Evolutionary conservation across 2,888 invertebrate genomes (phyloP).

Genomic region (Mimas tiliae): DNA sequence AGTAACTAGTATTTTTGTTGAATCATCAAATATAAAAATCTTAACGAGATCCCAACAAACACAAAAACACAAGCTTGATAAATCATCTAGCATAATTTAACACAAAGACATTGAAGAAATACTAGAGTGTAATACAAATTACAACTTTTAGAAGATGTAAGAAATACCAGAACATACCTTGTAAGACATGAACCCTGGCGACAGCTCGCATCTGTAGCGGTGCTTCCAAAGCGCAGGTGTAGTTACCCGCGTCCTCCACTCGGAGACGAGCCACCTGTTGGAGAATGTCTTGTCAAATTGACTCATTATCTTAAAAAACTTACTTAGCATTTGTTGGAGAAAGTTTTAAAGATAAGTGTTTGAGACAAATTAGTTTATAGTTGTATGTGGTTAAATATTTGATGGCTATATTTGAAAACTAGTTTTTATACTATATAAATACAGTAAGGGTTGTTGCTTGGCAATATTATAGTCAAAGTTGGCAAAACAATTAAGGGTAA

Average conservation of each 20-base stretch:
- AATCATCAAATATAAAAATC: too few species aligned
- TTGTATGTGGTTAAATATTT: too few species aligned
- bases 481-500: too few species aligned
- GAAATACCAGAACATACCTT: conserved; percentile 75
- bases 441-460: too few species aligned
- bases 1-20: too few species aligned
- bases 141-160: neutral
- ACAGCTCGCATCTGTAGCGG: conserved; percentile 81
- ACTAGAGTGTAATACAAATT: neutral
- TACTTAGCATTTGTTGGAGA: neutral
- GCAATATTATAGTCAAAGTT: too few species aligned
- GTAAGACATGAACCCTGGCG: conserved; percentile 86
- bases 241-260: conserved; percentile 87
- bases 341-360: conserved; percentile 39
- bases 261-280: conserved; percentile 86
- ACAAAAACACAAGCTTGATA: neutral
- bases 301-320: conserved; percentile 16
- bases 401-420: too few species aligned
- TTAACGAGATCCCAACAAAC: too few species aligned
- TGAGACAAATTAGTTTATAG: neutral
- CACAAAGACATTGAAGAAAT: neutral
- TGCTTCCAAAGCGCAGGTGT: conserved; percentile 87
- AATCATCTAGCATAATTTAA: neutral
- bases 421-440: too few species aligned
- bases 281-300: neutral